phyloP scores from a whole-genome alignment of 2,888 invertebrate genomes.

The Pristionchus maxplancki region DNA sequence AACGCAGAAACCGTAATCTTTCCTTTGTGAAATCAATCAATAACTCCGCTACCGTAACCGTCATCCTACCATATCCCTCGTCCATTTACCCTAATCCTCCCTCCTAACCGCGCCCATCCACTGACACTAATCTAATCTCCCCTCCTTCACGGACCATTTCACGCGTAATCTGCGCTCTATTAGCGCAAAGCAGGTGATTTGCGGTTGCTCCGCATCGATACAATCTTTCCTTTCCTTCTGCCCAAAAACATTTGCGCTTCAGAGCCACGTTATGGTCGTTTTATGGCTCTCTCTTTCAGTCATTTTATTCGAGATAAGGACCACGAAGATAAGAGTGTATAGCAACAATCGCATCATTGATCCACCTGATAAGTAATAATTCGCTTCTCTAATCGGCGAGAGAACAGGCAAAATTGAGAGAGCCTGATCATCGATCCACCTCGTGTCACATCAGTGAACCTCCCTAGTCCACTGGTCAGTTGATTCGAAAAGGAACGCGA shows the following conservation, averaged over 20 bases:
- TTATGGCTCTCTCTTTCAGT: neutral
- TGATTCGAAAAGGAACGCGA: neutral
- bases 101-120: constrained; percentile 13
- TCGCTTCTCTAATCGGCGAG: no score
- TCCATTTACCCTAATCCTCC: neutral
- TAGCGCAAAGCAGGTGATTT: neutral
- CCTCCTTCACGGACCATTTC: constrained; percentile 1
- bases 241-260: neutral
- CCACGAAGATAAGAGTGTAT: neutral
- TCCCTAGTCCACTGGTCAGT: neutral
- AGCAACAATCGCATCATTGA: neutral
- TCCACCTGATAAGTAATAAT: no score
- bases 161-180: neutral
- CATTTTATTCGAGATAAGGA: neutral
- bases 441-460: neutral
- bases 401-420: no score
- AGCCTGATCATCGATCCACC: no score
- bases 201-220: neutral
- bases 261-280: neutral
- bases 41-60: neutral
- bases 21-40: neutral
- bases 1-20: no score
- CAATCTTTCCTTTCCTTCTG: neutral
- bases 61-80: neutral
- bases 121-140: constrained; percentile 14